Base-by-base conservation (phyloP, 2,113 vertebrate genomes). In the Cervus canadensis region DNA sequence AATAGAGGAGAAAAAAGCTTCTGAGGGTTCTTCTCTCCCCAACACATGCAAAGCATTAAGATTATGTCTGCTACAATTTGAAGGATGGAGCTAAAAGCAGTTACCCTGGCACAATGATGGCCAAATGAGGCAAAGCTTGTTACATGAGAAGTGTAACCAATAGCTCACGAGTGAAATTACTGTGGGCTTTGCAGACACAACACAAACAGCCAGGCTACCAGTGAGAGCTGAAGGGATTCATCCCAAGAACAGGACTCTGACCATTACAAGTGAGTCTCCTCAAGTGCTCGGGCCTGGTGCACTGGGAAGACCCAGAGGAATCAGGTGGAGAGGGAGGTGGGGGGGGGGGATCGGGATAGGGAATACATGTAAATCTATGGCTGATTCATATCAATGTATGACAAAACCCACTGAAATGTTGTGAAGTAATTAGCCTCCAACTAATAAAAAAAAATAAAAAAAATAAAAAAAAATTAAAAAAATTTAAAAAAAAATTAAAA, bases 31-130 rank as follows among this genome's bases (percentile, higher is more conserved):
- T 95, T 57, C 50, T 64, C 59, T 84, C 50, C 12, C 26, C 0
- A 0, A 97, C 93, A 98, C 79, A 96, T 78, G 97, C 62, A 95
- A 96, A 90, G 74, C 54, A 94, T 96, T 97, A 96, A 93, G 74
- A 95, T 67, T 50, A 56, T 48, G 95, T 95, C 87, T 96, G 93
- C 91, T 64, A 17, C 83, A 78, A 56, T 88, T 36, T 93, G 89
- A 97, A 96, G 52, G 85, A 81, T 12, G 33, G 88, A 50, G 12
- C 54, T 91, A 54, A 95, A 36, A 89, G 87, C 90, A 94, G 84
- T 81, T 89, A 67, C 56, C 87, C 83, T 36, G 67, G 40, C 57
- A 82, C 33, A 64, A 2, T 90, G 93, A 84, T 17, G 79, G 83
- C 83, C 57, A 93, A 92, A 59, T 17, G 52, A 79, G 82, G 81